Evolutionary conservation across 2,797 vertebrate species (phyloP).

Genomic region (Sebastes steindachneri): DNA sequence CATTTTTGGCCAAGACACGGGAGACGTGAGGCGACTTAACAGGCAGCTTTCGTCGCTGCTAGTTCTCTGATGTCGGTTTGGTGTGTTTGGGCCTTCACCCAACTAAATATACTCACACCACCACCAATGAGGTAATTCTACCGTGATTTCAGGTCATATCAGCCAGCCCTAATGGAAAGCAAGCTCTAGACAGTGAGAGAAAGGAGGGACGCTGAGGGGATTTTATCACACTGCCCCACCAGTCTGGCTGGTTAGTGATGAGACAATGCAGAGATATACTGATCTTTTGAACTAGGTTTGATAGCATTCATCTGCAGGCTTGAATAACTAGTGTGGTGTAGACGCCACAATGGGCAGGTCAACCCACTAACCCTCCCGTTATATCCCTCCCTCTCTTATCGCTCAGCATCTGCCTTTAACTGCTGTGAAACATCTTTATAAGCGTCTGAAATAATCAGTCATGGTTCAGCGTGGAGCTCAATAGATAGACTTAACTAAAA

Average conservation of each 20-base stretch:
- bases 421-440: conserved; percentile 15
- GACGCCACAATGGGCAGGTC: conserved; percentile 46
- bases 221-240: conserved; percentile 58
- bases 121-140: neutral
- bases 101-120: neutral
- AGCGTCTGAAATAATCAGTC: conserved; percentile 35
- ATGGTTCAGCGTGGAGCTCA: conserved; percentile 37
- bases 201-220: neutral
- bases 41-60: too few relatives aligned
- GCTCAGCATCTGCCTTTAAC: conserved; percentile 40
- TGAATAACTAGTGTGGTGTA: conserved; percentile 33
- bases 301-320: conserved; percentile 40
- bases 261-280: conserved; percentile 46
- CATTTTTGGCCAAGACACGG: accelerated
- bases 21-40: too few relatives aligned
- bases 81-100: too few relatives aligned
- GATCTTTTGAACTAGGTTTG: conserved; percentile 59
- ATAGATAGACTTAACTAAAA: neutral
- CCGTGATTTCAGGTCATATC: neutral
- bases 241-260: conserved; percentile 28
- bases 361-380: neutral
- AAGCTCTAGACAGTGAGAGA: neutral
- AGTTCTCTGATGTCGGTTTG: accelerated
- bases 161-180: neutral
- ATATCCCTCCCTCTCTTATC: neutral